These are phyloP conservation scores for Cryptocephalus moraei DNA, from an alignment of 2,888 invertebrate genomes.

Conservation along the genomic window DNA sequence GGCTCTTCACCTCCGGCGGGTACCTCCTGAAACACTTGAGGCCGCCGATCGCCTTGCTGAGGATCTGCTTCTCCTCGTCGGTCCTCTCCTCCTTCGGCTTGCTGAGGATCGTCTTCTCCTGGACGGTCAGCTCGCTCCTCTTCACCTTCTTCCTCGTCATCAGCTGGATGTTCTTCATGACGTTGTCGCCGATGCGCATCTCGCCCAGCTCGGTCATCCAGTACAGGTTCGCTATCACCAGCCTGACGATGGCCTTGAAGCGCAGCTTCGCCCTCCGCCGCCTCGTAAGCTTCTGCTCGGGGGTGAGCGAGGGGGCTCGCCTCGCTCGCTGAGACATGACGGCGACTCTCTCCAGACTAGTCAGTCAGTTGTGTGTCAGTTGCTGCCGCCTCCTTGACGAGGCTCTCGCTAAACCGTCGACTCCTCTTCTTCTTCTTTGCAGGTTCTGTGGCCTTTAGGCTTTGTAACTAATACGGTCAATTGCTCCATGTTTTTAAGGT, in stretches of 20 bases:
- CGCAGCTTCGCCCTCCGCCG: constrained; percentile 39
- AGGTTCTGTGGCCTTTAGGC: too few relatives aligned
- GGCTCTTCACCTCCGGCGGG: constrained; percentile 49
- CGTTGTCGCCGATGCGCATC: constrained; percentile 37
- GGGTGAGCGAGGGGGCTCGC: constrained; percentile 8
- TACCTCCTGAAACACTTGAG: constrained; percentile 52
- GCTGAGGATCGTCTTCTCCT: constrained; percentile 53
- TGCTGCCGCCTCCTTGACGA: too few relatives aligned
- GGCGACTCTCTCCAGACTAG: too few relatives aligned
- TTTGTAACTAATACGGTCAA: too few relatives aligned
- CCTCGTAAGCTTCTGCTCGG: constrained; percentile 19
- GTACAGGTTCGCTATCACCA: constrained; percentile 46
- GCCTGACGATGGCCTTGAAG: constrained; percentile 46
- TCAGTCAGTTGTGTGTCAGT: too few relatives aligned
- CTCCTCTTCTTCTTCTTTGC: too few relatives aligned
- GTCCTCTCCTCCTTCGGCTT: constrained; percentile 46
- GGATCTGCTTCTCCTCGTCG: constrained; percentile 48
- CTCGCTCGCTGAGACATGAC: background rate
- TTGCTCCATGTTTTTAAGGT: too few relatives aligned
- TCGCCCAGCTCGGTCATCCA: constrained; percentile 47
- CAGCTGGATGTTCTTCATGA: constrained; percentile 43
- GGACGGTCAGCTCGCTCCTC: constrained; percentile 21
- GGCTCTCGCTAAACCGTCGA: too few relatives aligned
- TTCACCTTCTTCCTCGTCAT: constrained; percentile 25
- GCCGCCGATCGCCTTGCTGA: constrained; percentile 48